Base-by-base conservation (phyloP, 2,113 vertebrate genomes). In the Passerina amoena region DNA sequence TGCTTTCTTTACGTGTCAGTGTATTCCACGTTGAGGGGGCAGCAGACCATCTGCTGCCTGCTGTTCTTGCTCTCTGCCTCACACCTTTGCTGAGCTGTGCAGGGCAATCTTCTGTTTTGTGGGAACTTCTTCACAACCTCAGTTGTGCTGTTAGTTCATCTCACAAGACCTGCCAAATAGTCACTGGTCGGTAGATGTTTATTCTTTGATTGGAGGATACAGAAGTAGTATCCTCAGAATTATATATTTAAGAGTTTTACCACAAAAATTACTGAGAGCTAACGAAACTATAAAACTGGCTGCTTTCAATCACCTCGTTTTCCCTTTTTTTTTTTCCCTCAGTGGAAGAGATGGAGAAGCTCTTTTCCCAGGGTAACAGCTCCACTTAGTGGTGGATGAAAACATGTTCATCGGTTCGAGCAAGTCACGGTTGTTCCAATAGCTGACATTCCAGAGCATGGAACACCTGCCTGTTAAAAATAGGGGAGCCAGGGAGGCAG, bases 321-420 rank as follows among this genome's bases (percentile, higher is more conserved):
- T 16, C 20, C 12, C 0, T 3, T 6, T 30, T 30, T 35, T 15
- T 30, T 12, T 28, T 27, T 30, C 11, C 45, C 22, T 23, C 20
- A 7, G 22, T 47, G 35, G 14, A 25, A n/a, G 33, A 12, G 2
- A 1, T 10, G 2, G 81, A 64, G 85, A 75, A 91, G 77, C 30
- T 59, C 64, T 95, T 98, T 97, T 96, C 82, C 92, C 96, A 90
- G 96, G 71, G 87, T 97, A 95, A 97, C 35, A 98, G 98, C 98
- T 91, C 98, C 98, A 86, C 98, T 96, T 96, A 97, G 98, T 97
- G 98, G 98, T 94, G 68, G 92, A 86, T 90, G 45, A 37, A 82
- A 90, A 85, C 79, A 96, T 37, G 81, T 90, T 94, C 79, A 77
- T 38, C 22, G n/a, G 12, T 90, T 84, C 2, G 14, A 68, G 48